Conservation (phyloP, 1,140 invertebrate species). For the Drosophila lacertosa region DNA sequence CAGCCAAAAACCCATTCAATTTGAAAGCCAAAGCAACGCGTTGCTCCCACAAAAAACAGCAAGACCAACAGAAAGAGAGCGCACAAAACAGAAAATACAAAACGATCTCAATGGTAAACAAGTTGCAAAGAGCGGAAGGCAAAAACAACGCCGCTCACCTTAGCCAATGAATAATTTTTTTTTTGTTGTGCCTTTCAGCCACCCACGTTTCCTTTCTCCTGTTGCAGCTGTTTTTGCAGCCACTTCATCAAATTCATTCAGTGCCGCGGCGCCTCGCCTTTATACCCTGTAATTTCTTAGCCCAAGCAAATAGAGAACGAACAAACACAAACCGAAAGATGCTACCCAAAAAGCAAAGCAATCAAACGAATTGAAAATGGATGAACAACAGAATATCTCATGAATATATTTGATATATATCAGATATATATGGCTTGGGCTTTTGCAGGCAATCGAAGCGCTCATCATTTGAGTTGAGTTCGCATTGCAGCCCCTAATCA, state of each 20-base stretch:
- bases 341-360: no score
- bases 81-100: conserved; percentile 21
- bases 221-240: conserved; percentile 54
- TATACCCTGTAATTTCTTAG: conserved; percentile 21
- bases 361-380: neutral
- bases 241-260: conserved; percentile 82
- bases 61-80: no score
- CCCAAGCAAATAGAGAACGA: neutral
- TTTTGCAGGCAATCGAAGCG: conserved; percentile 17
- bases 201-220: neutral
- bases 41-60: conserved; percentile 28
- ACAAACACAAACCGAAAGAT: no score
- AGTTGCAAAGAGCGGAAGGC: conserved; percentile 71
- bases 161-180: conserved; percentile 51
- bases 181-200: conserved; percentile 20
- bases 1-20: conserved; percentile 67
- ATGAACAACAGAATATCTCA: neutral
- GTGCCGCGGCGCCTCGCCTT: conserved; percentile 54
- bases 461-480: conserved; percentile 13
- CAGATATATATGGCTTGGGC: neutral
- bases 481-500: conserved; percentile 60
- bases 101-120: conserved; percentile 58
- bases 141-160: conserved; percentile 65
- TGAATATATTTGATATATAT: neutral
- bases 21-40: conserved; percentile 57